phyloP scores from a whole-genome alignment of 2,888 invertebrate species.

The Mantis religiosa region DNA sequence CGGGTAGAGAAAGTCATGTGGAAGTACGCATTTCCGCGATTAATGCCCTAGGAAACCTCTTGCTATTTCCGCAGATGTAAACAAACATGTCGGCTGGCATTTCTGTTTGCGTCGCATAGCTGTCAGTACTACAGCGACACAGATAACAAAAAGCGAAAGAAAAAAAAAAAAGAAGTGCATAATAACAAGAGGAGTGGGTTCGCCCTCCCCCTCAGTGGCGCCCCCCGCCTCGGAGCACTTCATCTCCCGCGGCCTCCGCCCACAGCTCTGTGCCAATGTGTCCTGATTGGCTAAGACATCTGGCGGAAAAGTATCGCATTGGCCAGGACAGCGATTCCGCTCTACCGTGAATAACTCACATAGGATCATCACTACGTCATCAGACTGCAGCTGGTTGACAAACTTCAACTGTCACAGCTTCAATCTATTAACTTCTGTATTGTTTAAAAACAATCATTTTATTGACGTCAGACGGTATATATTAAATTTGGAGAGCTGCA shows the following conservation, averaged over 20 bases:
- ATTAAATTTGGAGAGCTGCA: too few species aligned
- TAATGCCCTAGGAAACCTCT: too few species aligned
- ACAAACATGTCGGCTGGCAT: not conserved
- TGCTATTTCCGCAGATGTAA: not conserved
- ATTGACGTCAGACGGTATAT: too few species aligned
- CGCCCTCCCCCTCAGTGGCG: not conserved
- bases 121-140: not conserved
- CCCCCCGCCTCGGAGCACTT: not conserved
- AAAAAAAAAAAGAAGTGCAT: conserved; percentile 4
- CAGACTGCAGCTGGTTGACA: not conserved
- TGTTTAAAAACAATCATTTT: too few species aligned
- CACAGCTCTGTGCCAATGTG: not conserved
- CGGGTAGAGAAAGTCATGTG: too few species aligned
- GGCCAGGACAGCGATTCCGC: not conserved
- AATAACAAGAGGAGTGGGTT: not conserved
- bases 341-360: not conserved
- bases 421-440: too few species aligned
- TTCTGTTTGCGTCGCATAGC: not conserved
- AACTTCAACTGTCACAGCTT: not conserved
- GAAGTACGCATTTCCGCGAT: too few species aligned
- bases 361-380: not conserved
- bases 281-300: conserved; percentile 3
- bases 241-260: not conserved
- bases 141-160: not conserved
- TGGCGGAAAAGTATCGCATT: not conserved